These are phyloP conservation scores for Andrena bicolor DNA, from an alignment of 2,888 invertebrate species.

Conservation along the genomic window DNA sequence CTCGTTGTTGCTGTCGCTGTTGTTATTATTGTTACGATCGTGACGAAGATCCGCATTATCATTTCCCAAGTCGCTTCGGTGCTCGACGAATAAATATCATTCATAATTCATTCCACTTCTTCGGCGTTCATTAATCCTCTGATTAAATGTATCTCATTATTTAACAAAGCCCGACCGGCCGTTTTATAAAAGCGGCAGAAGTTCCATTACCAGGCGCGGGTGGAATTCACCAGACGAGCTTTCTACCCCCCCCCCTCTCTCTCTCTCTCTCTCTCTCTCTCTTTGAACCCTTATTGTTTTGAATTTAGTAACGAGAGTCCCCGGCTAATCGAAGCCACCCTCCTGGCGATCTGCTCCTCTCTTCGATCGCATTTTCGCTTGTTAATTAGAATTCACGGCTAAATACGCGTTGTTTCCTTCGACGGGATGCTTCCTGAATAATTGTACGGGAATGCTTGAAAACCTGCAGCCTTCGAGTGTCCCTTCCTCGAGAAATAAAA, in stretches of 20 bases:
- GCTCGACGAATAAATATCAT: conserved; percentile 79
- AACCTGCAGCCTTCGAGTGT: neutral
- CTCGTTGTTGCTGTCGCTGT: conserved; percentile 44
- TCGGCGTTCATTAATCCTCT: conserved; percentile 81
- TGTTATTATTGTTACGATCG: conserved; percentile 67
- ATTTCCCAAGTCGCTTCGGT: conserved; percentile 71
- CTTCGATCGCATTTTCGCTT: conserved; percentile 56
- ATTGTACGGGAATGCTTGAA: conserved; percentile 15
- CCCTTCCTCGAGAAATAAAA: conserved; percentile 1
- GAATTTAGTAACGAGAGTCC: conserved; percentile 61
- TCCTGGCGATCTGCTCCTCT: conserved; percentile 19
- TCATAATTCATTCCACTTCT: conserved; percentile 82
- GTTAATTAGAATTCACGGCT: conserved; percentile 56
- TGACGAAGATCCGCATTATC: conserved; percentile 73
- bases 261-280: neutral
- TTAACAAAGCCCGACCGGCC: conserved; percentile 61
- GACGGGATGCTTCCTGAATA: conserved; percentile 41
- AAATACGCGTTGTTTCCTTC: conserved; percentile 44
- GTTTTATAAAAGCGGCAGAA: conserved; percentile 69
- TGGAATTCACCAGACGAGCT: conserved; percentile 53
- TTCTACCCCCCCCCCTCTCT: neutral
- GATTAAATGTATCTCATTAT: conserved; percentile 82
- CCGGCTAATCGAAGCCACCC: conserved; percentile 54
- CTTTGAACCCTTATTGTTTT: conserved; percentile 49
- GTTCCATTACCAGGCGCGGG: conserved; percentile 64